A percentile compares a stretch with the other conserved stretches of the same genome.
Evolutionary conservation across 2,797 vertebrate genomes (phyloP).

Genomic region (Parambassis ranga): DNA sequence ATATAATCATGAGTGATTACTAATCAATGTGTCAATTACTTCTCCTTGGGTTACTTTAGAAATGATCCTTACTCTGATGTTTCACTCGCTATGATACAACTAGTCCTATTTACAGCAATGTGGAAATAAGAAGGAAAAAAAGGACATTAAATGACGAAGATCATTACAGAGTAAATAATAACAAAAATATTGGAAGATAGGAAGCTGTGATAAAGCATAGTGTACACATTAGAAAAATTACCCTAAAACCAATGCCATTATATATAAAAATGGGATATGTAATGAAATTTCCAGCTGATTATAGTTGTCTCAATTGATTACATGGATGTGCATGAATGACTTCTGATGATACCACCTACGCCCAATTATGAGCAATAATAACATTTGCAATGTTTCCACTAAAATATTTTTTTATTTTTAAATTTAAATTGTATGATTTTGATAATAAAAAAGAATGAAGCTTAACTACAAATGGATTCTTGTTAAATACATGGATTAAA

Average conservation of each 20-base stretch:
- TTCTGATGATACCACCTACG: not conserved
- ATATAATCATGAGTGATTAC: conserved; percentile 71
- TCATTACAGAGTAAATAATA: not conserved
- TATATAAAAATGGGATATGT: not conserved
- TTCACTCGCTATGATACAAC: conserved; percentile 18
- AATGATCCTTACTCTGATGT: conserved; percentile 20
- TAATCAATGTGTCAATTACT: conserved; percentile 71
- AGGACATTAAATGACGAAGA: not conserved
- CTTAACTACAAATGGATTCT: too few relatives aligned
- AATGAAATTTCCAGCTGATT: not conserved
- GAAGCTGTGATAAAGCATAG: not conserved
- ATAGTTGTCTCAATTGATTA: conserved; percentile 1
- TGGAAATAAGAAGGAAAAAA: not conserved
- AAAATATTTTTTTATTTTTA: not conserved
- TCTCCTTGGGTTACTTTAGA: conserved; percentile 39
- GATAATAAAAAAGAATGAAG: too few relatives aligned
- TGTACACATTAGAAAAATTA: not conserved
- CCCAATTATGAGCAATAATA: not conserved
- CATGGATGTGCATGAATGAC: not conserved
- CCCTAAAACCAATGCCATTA: not conserved
- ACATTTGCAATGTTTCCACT: not conserved
- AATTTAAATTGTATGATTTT: not conserved
- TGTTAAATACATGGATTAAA: not conserved
- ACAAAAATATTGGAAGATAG: too few relatives aligned
- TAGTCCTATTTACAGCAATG: not conserved